Evolutionary conservation across 2,888 invertebrate species (phyloP).

Genomic region (Mylabris sibirica): DNA sequence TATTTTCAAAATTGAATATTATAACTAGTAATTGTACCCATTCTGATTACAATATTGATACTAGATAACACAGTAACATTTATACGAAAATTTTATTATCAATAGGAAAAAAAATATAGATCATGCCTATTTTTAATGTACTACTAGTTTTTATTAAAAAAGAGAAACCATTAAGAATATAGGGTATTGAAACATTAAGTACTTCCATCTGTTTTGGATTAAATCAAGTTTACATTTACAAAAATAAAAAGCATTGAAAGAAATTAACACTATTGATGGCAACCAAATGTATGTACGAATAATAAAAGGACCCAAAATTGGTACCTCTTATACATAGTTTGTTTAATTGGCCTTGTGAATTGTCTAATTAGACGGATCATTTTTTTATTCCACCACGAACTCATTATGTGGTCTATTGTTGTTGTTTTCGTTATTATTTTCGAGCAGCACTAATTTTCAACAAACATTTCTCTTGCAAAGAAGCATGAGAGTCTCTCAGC

Average conservation of each 20-base stretch:
- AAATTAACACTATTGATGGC: not conserved
- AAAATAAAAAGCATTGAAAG: not conserved
- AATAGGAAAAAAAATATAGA: not conserved
- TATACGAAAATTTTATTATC: not conserved
- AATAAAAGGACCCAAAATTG: constrained; percentile 30
- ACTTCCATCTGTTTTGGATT: not conserved
- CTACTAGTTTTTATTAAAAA: not conserved
- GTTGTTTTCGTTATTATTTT: not conserved
- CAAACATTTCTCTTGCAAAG: too few relatives aligned
- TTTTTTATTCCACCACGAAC: not conserved
- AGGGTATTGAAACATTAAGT: not conserved
- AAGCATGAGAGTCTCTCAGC: too few relatives aligned
- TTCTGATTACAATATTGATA: not conserved
- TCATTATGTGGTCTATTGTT: not conserved
- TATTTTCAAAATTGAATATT: not conserved
- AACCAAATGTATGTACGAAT: not conserved
- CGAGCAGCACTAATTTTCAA: not conserved
- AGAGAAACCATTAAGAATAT: not conserved
- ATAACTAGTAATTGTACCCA: not conserved
- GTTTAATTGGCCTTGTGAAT: constrained; percentile 18
- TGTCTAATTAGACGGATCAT: not conserved
- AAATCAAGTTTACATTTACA: not conserved
- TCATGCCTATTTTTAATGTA: not conserved
- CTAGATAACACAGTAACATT: not conserved
- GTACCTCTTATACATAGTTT: constrained; percentile 14